These are phyloP conservation scores for Eurypyga helias DNA, from an alignment of 2,113 vertebrate species.

Conservation along the genomic window DNA sequence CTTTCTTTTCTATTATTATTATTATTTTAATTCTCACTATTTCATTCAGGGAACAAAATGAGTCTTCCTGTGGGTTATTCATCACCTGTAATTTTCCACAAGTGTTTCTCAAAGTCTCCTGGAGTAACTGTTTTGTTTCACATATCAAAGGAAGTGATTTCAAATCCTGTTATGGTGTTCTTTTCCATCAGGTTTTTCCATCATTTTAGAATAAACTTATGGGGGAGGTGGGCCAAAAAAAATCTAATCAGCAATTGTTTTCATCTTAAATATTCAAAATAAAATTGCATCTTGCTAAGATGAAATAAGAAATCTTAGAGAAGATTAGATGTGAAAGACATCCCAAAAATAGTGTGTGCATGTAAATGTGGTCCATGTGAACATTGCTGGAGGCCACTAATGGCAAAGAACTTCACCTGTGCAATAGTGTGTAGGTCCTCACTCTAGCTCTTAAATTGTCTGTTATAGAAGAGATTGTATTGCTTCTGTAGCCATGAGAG, in stretches of 20 bases:
- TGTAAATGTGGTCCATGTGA: background rate
- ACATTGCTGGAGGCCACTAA: rapidly evolving
- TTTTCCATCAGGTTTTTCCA: conserved; percentile 59
- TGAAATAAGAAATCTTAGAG: background rate
- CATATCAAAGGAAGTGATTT: conserved; percentile 67
- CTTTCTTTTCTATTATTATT: conserved; percentile 32
- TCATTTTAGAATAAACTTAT: background rate
- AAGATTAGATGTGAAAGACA: background rate
- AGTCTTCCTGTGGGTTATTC: conserved; percentile 64
- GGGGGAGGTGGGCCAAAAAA: background rate
- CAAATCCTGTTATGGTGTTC: conserved; percentile 70
- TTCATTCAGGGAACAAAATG: conserved; percentile 51
- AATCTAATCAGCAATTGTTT: background rate
- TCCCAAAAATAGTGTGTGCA: background rate
- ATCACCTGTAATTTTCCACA: conserved; percentile 69
- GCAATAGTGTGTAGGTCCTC: background rate
- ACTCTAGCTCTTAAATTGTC: background rate
- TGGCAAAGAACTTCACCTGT: background rate
- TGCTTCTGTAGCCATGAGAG: background rate
- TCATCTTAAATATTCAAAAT: background rate
- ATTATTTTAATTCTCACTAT: conserved; percentile 45
- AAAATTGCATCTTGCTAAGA: background rate
- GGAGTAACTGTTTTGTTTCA: conserved; percentile 53
- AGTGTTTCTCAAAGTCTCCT: conserved; percentile 49
- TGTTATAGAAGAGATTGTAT: background rate